phyloP scores from a whole-genome alignment of 2,888 invertebrate species.

The Sesia bembeciformis region DNA sequence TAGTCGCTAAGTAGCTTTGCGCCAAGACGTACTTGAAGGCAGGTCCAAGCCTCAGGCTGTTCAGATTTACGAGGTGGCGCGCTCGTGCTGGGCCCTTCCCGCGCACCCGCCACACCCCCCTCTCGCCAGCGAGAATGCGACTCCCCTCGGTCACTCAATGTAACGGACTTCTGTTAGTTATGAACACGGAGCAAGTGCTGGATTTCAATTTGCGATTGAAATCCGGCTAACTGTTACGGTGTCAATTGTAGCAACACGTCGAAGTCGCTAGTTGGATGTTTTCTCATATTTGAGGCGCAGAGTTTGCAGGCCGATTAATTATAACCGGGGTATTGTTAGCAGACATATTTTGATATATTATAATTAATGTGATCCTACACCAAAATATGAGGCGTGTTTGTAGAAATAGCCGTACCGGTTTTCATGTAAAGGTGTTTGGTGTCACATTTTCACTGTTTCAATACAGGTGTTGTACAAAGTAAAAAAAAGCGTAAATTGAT shows the following conservation, averaged over 20 bases:
- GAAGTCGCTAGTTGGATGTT: too few species aligned
- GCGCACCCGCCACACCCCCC: conserved; percentile 16
- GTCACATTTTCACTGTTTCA: too few species aligned
- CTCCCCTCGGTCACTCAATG: conserved; percentile 35
- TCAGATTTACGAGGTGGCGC: conserved; percentile 56
- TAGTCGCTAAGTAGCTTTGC: conserved; percentile 27
- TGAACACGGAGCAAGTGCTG: conserved; percentile 33
- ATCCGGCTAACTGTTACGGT: conserved; percentile 17
- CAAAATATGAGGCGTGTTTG: too few species aligned
- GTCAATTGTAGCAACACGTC: conserved; percentile 28
- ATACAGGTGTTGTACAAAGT: not conserved
- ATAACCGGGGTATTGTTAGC: too few species aligned
- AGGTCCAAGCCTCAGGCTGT: conserved; percentile 35
- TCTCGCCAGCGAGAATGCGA: conserved; percentile 23
- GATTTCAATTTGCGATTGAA: conserved; percentile 8
- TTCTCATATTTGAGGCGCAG: too few species aligned
- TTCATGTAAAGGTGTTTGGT: not conserved
- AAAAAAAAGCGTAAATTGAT: conserved; percentile 15
- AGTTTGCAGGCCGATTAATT: too few species aligned
- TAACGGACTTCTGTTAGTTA: conserved; percentile 48
- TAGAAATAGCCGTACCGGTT: not conserved
- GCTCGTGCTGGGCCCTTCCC: conserved; percentile 39
- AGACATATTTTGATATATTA: too few species aligned
- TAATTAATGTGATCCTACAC: too few species aligned
- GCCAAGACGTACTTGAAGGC: conserved; percentile 19